Evolutionary conservation across 53 echinoderm and acorn worm species (phyloP).

Genomic region (Henricia sp.): DNA sequence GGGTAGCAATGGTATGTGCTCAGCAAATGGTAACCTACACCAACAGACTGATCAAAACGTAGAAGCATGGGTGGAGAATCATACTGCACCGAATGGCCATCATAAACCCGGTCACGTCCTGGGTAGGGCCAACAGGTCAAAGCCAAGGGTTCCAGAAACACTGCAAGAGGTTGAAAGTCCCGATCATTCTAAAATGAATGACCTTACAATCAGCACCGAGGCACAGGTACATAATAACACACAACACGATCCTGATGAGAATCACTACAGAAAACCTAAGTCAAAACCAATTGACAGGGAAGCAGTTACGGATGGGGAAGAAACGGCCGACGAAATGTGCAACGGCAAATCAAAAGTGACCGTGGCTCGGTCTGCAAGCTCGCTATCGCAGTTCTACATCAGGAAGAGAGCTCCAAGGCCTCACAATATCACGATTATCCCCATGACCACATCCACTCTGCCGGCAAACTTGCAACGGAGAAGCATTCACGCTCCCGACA

Average conservation of each 20-base stretch:
- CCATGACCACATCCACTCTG: conserved; percentile 32
- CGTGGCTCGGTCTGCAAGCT: conserved; percentile 67
- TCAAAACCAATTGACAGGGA: not conserved
- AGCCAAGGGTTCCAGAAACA: conserved; percentile 38
- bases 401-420: conserved; percentile 67
- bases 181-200: not conserved
- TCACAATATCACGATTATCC: conserved; percentile 47
- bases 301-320: not conserved
- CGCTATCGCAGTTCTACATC: conserved; percentile 87
- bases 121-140: conserved; percentile 18
- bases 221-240: not conserved
- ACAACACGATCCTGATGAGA: not conserved
- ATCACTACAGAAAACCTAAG: not conserved
- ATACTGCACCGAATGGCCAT: conserved; percentile 20
- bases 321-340: conserved; percentile 38
- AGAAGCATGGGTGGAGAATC: conserved; percentile 46
- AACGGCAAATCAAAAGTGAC: conserved; percentile 24
- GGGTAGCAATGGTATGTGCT: not conserved
- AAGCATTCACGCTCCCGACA: conserved; percentile 50
- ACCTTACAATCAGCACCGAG: not conserved
- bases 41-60: conserved; percentile 4
- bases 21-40: not conserved
- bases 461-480: conserved; percentile 27
- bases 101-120: not conserved
- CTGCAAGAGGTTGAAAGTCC: conserved; percentile 42